These are phyloP conservation scores for Percina caprodes DNA, from an alignment of 2,113 vertebrate species.

Conservation along the genomic window DNA sequence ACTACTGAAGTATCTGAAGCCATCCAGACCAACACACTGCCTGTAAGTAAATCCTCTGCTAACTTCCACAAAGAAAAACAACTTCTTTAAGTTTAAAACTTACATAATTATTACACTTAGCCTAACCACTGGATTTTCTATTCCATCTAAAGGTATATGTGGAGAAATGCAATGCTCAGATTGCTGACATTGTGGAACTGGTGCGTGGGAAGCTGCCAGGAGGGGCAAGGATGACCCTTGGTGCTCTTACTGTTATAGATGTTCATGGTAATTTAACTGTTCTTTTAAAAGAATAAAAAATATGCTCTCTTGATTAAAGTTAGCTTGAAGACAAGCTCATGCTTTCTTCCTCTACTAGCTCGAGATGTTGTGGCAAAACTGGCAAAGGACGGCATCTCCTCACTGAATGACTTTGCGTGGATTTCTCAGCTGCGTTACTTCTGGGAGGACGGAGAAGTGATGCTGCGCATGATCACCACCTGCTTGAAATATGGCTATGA, in stretches of 20 bases:
- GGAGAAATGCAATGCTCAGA: constrained; percentile 90
- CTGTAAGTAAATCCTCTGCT: constrained; percentile 79
- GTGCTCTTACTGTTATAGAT: constrained; percentile 92
- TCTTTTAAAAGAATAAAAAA: neutral
- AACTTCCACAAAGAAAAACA: constrained; percentile 69
- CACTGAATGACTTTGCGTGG: constrained; percentile 93
- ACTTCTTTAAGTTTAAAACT: neutral
- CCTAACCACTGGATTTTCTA: constrained; percentile 29
- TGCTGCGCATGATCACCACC: constrained; percentile 93
- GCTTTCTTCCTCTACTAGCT: constrained; percentile 76
- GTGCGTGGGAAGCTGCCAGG: constrained; percentile 91
- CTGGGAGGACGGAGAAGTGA: constrained; percentile 87
- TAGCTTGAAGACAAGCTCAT: neutral
- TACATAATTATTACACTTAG: neutral
- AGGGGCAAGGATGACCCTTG: constrained; percentile 90
- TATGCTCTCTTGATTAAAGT: constrained; percentile 5
- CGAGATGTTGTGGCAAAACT: constrained; percentile 92
- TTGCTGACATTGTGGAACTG: constrained; percentile 90
- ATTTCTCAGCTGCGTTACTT: constrained; percentile 95
- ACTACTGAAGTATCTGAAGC: constrained; percentile 91
- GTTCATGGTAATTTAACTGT: constrained; percentile 87
- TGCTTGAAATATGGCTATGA: constrained; percentile 92
- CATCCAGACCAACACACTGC: constrained; percentile 83
- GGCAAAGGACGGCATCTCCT: constrained; percentile 82
- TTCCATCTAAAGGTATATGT: constrained; percentile 85